A percentile compares a stretch with the other conserved stretches of the same genome.
These are phyloP conservation scores for Clupea harengus DNA, from an alignment of 2,113 vertebrate genomes.

Conservation along the genomic window DNA sequence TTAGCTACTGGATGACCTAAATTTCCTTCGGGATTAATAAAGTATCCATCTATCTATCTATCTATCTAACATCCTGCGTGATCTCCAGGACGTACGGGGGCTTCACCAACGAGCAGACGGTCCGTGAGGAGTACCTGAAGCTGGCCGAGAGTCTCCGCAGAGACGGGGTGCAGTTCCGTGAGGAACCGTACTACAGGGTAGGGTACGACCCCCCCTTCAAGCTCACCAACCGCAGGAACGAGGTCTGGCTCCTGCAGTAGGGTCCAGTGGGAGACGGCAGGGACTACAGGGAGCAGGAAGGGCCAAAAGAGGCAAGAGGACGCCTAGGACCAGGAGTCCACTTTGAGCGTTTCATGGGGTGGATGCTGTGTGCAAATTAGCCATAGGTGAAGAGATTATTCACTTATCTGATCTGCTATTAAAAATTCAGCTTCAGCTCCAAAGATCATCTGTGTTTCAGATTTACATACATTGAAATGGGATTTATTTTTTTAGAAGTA, in stretches of 20 bases:
- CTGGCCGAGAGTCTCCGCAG: slow-evolving; percentile 71
- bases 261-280: neutral
- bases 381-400: too few relatives aligned
- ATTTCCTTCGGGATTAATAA: too few relatives aligned
- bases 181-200: slow-evolving; percentile 73
- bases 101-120: slow-evolving; percentile 69
- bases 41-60: too few relatives aligned
- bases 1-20: too few relatives aligned
- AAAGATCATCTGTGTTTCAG: too few relatives aligned
- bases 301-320: neutral
- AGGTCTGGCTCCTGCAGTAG: slow-evolving; percentile 69
- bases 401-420: too few relatives aligned
- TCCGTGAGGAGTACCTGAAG: slow-evolving; percentile 73
- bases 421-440: too few relatives aligned
- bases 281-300: neutral
- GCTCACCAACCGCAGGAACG: slow-evolving; percentile 74
- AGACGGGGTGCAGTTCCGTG: slow-evolving; percentile 67
- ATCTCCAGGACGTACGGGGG: slow-evolving; percentile 70
- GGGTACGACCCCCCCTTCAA: slow-evolving; percentile 78
- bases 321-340: neutral
- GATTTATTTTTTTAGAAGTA: too few relatives aligned
- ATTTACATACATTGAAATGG: too few relatives aligned
- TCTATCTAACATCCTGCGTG: too few relatives aligned
- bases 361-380: too few relatives aligned
- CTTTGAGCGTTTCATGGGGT: neutral